Evolutionary conservation across 2,888 invertebrate species (phyloP).

Genomic region (Lagria hirta): DNA sequence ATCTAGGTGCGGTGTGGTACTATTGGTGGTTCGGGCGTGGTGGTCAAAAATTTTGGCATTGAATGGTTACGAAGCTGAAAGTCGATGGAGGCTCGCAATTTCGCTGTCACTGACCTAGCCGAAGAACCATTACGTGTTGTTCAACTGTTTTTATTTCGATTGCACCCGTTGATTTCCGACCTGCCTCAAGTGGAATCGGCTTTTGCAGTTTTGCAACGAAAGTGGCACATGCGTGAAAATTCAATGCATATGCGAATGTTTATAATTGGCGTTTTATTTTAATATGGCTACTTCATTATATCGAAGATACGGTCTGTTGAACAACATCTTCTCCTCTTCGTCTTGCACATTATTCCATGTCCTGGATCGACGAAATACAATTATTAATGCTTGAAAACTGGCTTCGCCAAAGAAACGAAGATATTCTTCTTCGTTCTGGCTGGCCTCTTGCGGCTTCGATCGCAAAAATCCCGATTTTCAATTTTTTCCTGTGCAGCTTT

Average conservation of each 20-base stretch:
- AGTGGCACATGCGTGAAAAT: constrained; percentile 51
- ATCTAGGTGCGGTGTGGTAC: background rate
- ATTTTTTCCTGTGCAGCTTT: no score
- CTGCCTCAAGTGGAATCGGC: constrained; percentile 47
- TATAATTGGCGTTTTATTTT: constrained; percentile 49
- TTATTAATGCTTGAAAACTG: constrained; percentile 8
- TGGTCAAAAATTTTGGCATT: constrained; percentile 1
- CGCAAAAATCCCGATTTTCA: no score
- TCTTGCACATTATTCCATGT: no score
- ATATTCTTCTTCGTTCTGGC: constrained; percentile 1
- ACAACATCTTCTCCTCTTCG: constrained; percentile 3
- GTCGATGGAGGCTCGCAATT: no score
- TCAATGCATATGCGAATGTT: constrained; percentile 46
- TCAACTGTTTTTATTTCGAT: constrained; percentile 46
- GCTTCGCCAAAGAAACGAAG: constrained; percentile 1
- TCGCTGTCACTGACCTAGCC: constrained; percentile 40
- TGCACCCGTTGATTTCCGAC: constrained; percentile 47
- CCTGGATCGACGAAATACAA: constrained; percentile 5
- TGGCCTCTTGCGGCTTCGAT: constrained; percentile 8
- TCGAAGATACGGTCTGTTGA: constrained; percentile 48
- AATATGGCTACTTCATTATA: constrained; percentile 47
- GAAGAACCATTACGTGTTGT: constrained; percentile 44
- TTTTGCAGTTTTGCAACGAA: no score
- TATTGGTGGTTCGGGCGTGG: background rate
- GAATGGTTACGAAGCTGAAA: constrained; percentile 20